Evolutionary conservation across 2,113 vertebrate genomes (phyloP).

Genomic region (Pangasianodon hypophthalmus): DNA sequence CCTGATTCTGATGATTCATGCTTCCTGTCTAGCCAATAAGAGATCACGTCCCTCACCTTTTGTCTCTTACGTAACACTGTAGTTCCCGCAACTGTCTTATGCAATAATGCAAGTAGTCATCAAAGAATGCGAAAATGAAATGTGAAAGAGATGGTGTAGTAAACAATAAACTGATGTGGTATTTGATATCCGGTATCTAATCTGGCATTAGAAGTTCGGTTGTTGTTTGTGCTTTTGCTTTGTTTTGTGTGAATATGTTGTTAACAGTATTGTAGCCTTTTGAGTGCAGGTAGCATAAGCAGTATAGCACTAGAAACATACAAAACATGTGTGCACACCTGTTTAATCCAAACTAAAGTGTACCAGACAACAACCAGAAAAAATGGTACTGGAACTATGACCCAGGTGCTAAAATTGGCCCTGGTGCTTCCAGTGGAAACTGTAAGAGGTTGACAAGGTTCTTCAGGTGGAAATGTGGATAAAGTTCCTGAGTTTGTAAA

Average conservation of each 20-base stretch:
- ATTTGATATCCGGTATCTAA: not conserved
- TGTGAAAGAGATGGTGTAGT: not conserved
- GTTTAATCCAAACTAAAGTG: not conserved
- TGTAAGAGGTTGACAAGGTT: not conserved
- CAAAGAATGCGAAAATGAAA: not conserved
- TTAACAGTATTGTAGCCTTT: not conserved
- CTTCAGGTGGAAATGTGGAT: not conserved
- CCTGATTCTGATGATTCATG: conserved; percentile 16
- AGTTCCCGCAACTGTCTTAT: not conserved
- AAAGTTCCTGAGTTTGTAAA: not conserved
- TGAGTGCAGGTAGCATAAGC: not conserved
- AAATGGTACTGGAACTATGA: not conserved
- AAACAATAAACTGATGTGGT: not conserved
- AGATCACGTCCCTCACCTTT: conserved; percentile 11
- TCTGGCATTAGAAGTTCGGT: not conserved
- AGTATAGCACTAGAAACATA: not conserved
- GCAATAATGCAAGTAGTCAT: not conserved
- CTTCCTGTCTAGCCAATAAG: conserved; percentile 20
- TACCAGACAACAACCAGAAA: not conserved
- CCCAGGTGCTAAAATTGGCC: not conserved
- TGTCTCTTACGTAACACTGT: not conserved
- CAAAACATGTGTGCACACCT: not conserved
- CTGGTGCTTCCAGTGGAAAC: not conserved
- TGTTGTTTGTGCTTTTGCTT: not conserved
- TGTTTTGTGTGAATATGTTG: not conserved